Evolutionary conservation across 2,113 vertebrate genomes (phyloP).

Genomic region (Corvus moneduloides): DNA sequence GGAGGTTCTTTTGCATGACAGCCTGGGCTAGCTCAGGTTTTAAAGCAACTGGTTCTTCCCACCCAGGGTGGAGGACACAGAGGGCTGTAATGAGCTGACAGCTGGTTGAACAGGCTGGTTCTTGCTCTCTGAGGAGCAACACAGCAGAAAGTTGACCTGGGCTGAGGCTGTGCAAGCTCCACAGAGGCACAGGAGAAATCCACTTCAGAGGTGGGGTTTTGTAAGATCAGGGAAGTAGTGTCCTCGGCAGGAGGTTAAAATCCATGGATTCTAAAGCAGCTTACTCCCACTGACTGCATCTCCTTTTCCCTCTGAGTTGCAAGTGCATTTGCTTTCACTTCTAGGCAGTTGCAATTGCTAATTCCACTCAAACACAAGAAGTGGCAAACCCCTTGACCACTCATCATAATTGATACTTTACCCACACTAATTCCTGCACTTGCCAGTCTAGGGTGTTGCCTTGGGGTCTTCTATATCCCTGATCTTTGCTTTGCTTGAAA

Average conservation of each 20-base stretch:
- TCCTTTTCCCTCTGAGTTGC: not conserved
- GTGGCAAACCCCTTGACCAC: not conserved
- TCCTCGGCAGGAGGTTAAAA: not conserved
- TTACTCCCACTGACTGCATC: not conserved
- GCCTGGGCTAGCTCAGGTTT: not conserved
- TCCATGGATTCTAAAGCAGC: not conserved
- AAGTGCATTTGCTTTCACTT: not conserved
- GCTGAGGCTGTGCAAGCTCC: not conserved
- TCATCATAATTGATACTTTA: not conserved
- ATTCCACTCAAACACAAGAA: not conserved
- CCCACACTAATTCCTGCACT: not conserved
- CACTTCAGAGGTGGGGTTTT: not conserved
- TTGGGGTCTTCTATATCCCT: not conserved
- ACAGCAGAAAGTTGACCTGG: not conserved
- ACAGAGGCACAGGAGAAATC: not conserved
- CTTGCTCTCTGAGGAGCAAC: rapidly evolving
- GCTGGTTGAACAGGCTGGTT: not conserved
- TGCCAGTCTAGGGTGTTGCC: not conserved
- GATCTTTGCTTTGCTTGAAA: not conserved
- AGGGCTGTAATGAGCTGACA: not conserved
- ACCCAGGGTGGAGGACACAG: not conserved
- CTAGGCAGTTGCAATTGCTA: not conserved
- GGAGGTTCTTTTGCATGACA: rapidly evolving
- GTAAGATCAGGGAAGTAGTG: not conserved
- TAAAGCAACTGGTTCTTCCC: not conserved